These are phyloP conservation scores for Alviniconcha strummeri DNA, from an alignment of 2,888 invertebrate species.

Conservation along the genomic window DNA sequence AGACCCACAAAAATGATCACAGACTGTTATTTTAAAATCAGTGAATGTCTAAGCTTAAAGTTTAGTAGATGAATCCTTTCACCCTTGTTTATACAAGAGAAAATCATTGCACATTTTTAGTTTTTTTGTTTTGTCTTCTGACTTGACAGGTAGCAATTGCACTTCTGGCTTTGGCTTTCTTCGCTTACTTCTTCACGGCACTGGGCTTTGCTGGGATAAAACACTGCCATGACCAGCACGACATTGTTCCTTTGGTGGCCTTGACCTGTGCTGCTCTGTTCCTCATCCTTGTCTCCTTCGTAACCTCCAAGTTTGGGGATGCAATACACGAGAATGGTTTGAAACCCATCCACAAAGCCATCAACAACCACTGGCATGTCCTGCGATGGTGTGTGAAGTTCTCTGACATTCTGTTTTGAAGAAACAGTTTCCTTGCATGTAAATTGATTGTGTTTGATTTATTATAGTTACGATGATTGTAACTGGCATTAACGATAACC, in stretches of 20 bases:
- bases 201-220: slow-evolving; percentile 43
- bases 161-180: slow-evolving; percentile 36
- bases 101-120: too few relatives aligned
- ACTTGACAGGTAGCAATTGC: slow-evolving; percentile 43
- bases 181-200: slow-evolving; percentile 53
- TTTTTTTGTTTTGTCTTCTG: background rate
- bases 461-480: too few relatives aligned
- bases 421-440: too few relatives aligned
- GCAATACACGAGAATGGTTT: slow-evolving; percentile 36
- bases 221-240: slow-evolving; percentile 36
- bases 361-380: slow-evolving; percentile 37
- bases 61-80: too few relatives aligned
- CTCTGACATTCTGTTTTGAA: too few relatives aligned
- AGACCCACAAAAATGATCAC: too few relatives aligned
- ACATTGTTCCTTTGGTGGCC: slow-evolving; percentile 47
- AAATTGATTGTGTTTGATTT: too few relatives aligned
- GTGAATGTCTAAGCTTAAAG: too few relatives aligned
- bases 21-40: too few relatives aligned
- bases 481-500: too few relatives aligned
- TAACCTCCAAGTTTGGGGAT: slow-evolving; percentile 43
- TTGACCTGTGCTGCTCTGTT: slow-evolving; percentile 45
- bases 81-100: too few relatives aligned
- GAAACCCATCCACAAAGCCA: slow-evolving; percentile 28
- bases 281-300: slow-evolving; percentile 40
- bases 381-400: slow-evolving; percentile 48